These are phyloP conservation scores for Hemistola chrysoprasaria DNA, from an alignment of 2,888 invertebrate species.

Conservation along the genomic window DNA sequence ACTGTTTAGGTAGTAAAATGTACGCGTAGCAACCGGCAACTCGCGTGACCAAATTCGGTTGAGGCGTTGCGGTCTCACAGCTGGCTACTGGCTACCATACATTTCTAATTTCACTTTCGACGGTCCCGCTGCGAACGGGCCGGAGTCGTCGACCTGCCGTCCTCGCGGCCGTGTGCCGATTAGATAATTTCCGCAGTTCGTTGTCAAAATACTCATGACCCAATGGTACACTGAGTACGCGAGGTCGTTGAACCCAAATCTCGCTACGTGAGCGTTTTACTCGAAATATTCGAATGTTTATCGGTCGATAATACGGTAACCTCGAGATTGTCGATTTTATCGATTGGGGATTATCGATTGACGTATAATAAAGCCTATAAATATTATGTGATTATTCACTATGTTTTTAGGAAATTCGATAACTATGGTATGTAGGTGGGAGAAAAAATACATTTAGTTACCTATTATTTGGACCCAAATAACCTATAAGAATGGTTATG, in stretches of 20 bases:
- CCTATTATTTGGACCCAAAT: neutral
- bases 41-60: slow-evolving; percentile 47
- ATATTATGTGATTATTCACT: slow-evolving; percentile 8
- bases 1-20: too few species aligned
- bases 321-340: slow-evolving; percentile 36
- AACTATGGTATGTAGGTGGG: slow-evolving; percentile 15
- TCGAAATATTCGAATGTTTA: slow-evolving; percentile 44
- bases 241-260: slow-evolving; percentile 64
- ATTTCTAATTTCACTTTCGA: slow-evolving; percentile 78
- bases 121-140: too few species aligned
- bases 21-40: too few species aligned
- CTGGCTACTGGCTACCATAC: slow-evolving; percentile 41
- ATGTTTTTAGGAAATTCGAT: slow-evolving; percentile 14
- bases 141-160: slow-evolving; percentile 69
- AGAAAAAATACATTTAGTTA: slow-evolving; percentile 2
- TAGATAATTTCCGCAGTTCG: slow-evolving; percentile 80
- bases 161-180: slow-evolving; percentile 79
- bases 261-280: slow-evolving; percentile 51
- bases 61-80: slow-evolving; percentile 39
- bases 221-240: slow-evolving; percentile 77
- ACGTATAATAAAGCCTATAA: slow-evolving; percentile 13
- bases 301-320: slow-evolving; percentile 52
- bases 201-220: slow-evolving; percentile 82
- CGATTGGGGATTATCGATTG: slow-evolving; percentile 19
- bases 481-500: too few species aligned